Percentiles rank a stretch among this genome's conserved stretches.
Evolutionary conservation across 2,113 vertebrate genomes (phyloP).

Genomic region (Phoxinus phoxinus): DNA sequence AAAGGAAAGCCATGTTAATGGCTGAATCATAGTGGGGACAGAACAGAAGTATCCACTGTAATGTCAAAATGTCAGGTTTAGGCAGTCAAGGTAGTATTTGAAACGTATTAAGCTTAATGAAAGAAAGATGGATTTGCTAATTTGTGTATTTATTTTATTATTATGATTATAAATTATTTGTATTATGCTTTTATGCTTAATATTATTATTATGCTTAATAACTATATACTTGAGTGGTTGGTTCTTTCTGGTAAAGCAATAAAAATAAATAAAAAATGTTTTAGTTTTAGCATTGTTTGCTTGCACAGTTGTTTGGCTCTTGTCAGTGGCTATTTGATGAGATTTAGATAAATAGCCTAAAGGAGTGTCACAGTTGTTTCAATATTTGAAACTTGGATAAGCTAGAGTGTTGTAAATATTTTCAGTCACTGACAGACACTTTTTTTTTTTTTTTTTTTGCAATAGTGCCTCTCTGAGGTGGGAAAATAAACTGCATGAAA

Average conservation of each 20-base stretch:
- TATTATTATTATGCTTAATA: neutral
- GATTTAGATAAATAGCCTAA: neutral
- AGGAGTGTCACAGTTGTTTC: neutral
- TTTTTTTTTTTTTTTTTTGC: slow-evolving; percentile 10
- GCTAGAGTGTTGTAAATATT: neutral
- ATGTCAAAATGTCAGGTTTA: neutral
- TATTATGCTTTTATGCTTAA: too few species aligned
- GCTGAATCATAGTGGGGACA: slow-evolving; percentile 25
- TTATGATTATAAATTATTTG: too few species aligned
- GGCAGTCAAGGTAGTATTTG: neutral
- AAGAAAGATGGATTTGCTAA: neutral
- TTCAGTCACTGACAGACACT: neutral
- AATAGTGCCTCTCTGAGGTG: slow-evolving; percentile 39
- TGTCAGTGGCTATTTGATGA: neutral
- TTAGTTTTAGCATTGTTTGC: neutral
- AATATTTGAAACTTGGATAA: neutral
- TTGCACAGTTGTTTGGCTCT: neutral
- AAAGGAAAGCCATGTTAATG: slow-evolving; percentile 51
- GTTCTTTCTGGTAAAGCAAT: neutral
- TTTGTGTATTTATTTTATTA: neutral
- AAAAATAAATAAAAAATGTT: too few species aligned
- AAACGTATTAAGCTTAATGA: neutral
- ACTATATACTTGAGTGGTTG: neutral
- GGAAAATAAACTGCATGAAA: slow-evolving; percentile 11
- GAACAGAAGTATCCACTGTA: slow-evolving; percentile 34